Percentiles rank a stretch among this genome's conserved stretches.
Evolutionary conservation across 2,888 invertebrate genomes (phyloP).

Genomic region (Crossocerus cetratus): DNA sequence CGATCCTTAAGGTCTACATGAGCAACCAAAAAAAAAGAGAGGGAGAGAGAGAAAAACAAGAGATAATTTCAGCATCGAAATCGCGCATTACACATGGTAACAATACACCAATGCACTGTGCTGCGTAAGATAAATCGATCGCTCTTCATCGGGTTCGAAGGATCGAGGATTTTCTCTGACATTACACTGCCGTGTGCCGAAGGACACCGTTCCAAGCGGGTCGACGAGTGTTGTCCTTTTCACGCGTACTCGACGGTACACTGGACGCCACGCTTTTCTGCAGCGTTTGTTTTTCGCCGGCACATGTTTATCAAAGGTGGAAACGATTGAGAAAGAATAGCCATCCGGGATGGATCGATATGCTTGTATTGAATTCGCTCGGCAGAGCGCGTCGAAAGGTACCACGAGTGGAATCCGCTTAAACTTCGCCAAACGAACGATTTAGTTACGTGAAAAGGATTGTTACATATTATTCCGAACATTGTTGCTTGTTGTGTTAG

Average conservation of each 20-base stretch:
- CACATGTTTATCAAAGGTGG: conserved; percentile 26
- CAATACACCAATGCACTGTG: conserved; percentile 36
- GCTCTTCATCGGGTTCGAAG: conserved; percentile 56
- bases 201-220: conserved; percentile 54
- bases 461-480: conserved; percentile 23
- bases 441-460: conserved; percentile 9
- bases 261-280: conserved; percentile 16
- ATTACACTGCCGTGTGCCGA: conserved; percentile 60
- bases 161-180: conserved; percentile 43
- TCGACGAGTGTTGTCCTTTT: conserved; percentile 31
- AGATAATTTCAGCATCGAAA: conserved; percentile 9
- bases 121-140: conserved; percentile 20
- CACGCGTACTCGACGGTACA: not conserved
- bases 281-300: conserved; percentile 17
- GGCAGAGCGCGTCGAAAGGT: not conserved
- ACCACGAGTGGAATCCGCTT: no score
- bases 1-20: conserved; percentile 21
- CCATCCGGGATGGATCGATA: conserved; percentile 12
- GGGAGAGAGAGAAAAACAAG: conserved; percentile 7
- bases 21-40: conserved; percentile 5
- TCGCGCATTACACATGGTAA: conserved; percentile 2
- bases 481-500: conserved; percentile 20
- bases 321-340: conserved; percentile 23
- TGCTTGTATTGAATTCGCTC: conserved; percentile 1
- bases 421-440: not conserved